Base-by-base conservation (phyloP, 2,797 vertebrate genomes). In the Melanotaenia maccullochi region DNA sequence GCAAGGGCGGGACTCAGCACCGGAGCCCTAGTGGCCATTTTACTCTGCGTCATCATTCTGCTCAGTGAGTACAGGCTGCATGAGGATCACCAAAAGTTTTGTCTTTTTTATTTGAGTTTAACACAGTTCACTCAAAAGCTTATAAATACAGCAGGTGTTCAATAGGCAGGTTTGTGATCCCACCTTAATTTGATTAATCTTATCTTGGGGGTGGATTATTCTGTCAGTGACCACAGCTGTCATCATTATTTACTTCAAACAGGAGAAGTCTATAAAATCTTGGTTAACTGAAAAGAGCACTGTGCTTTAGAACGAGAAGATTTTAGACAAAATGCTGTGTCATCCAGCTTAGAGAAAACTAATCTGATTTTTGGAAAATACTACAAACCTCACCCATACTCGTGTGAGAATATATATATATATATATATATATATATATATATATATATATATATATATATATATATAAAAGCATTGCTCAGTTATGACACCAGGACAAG, bases 1-100 rank as follows among this genome's bases (percentile, higher is more conserved):
- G 96, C 96, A 38, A 93, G 96, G 42, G 96, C 97, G 1, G 97
- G 97, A 3, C 95, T 99, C 81, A 99, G 97, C 93, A 98, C 97
- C 0, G 97, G 96, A 1, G 97, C 97, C 25, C 91, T 99, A 75
- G 92, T 98, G 76, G 97, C 97, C 88, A 98, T 99, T 83, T 94
- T 99, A 68, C 95, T 98, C 44, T 99, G 97, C 56, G 95, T 98
- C 92, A 86, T 98, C 91, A 98, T 97, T 79, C 92, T 99, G 78
- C 95, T 99, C 47, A 95, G 97, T 99, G 94, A 98, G 96, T 93
- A 67, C 44, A 1, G 3, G 13, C 32, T 2, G 18, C 42, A 44
- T 18, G 16, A 44, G 16, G 16, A 44, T 6, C 42, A 44, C 42
- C 14, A 40, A 42, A 6, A 42, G 40, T 36, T 20, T 24, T 24